Base-by-base conservation (phyloP, 1,140 invertebrate genomes). In the Acarapis woodi region DNA sequence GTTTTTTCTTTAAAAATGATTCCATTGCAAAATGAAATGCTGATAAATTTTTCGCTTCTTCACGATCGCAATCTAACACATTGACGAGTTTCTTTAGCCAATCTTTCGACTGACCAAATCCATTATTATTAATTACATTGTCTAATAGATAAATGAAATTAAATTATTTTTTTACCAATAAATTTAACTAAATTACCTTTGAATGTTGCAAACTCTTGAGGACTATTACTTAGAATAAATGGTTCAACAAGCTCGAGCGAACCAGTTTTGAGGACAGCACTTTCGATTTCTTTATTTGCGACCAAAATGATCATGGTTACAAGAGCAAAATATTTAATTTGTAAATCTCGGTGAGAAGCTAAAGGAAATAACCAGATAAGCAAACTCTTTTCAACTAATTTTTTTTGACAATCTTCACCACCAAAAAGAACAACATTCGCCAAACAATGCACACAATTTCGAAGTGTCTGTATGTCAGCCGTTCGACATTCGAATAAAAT, bases 11-110 rank as follows among this genome's bases (percentile, higher is more conserved):
- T 25, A 97, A 96, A 9, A 77, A 79, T 2, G 90, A 88, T 56
- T 97, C 90, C 82, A 97, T 93, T 49, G 85, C 93, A 53, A 99
- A 97, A 53, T 97, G 90, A 54, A 97, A 99, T 20, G 88, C 85
- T 0, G 90, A 88, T 36, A 97, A 55, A 51, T 88, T 90, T 44
- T 85, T 66, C 0, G 90, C 87, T 55, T 96, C 88, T 51, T 88
- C 79, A 37, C 87, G 61, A 52, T 93, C 82, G 14, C 85, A 93
- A 47, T 73, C 80, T 3, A 97, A 56, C n/a, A 97, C 77, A 0
- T 87, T 85, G 1, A 96, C 79, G 25, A 97, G 59, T 41, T 76
- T 62, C 54, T 82, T 67, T 9, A 96, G 59, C 88, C 90, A 99
- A 45, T 82, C 77, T 51, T 83, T 79, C 48, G 83, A 87, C 53